Evolutionary conservation across 2,113 vertebrate species (phyloP).

Genomic region (Machaerirhynchus nigripectus): DNA sequence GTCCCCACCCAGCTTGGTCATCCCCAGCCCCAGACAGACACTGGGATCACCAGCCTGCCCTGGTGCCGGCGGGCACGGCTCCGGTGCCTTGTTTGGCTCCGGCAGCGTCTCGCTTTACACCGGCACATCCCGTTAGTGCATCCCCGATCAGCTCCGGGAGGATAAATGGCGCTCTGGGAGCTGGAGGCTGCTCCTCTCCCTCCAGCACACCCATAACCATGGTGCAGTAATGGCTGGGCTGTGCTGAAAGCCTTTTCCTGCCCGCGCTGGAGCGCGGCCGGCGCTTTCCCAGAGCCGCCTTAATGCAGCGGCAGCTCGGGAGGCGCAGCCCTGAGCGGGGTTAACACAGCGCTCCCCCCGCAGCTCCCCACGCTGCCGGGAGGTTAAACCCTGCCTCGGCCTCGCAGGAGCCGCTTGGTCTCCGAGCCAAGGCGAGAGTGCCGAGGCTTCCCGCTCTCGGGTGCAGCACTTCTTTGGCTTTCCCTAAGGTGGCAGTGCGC

Average conservation of each 20-base stretch:
- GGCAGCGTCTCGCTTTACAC: rapidly evolving
- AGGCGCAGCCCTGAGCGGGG: not conserved
- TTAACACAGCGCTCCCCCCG: not conserved
- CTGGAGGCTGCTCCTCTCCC: not conserved
- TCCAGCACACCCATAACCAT: not conserved
- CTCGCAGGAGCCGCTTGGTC: not conserved
- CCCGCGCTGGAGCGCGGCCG: not conserved
- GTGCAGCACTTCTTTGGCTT: slow-evolving; percentile 9
- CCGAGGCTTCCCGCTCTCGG: not conserved
- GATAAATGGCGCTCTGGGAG: not conserved
- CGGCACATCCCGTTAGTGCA: not conserved
- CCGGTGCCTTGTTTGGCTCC: not conserved
- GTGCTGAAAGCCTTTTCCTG: slow-evolving; percentile 15
- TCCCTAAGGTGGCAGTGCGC: slow-evolving; percentile 42
- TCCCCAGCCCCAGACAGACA: rapidly evolving
- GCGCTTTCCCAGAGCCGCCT: not conserved
- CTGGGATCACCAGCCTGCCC: not conserved
- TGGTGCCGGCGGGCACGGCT: rapidly evolving
- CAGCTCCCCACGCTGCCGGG: not conserved
- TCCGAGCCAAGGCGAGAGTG: not conserved
- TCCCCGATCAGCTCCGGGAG: not conserved
- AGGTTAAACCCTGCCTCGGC: slow-evolving; percentile 3
- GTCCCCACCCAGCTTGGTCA: not conserved
- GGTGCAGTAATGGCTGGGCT: not conserved
- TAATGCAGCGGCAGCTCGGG: not conserved